phyloP scores from a whole-genome alignment of 2,113 vertebrate genomes.

The Cyrtonyx montezumae region DNA sequence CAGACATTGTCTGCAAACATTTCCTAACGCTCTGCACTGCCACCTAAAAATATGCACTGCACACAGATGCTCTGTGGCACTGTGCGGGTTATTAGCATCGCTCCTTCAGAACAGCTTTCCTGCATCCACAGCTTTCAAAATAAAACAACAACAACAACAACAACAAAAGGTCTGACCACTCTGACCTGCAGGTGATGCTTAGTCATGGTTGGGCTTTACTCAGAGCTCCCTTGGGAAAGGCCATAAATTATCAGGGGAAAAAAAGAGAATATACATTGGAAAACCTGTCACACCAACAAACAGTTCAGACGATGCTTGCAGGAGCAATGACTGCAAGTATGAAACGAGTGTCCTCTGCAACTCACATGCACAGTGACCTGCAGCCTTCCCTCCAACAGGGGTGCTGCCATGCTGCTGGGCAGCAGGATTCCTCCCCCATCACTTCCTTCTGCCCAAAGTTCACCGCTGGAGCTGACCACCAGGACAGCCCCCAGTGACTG shows the following conservation, averaged over 20 bases:
- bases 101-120: background rate
- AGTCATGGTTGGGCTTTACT: slow-evolving; percentile 23
- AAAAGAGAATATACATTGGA: background rate
- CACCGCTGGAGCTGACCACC: slow-evolving; percentile 22
- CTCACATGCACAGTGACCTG: background rate
- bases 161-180: background rate
- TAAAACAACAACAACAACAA: background rate
- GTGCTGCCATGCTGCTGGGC: background rate
- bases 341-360: background rate
- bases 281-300: slow-evolving; percentile 1
- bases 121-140: background rate
- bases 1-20: background rate
- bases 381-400: background rate
- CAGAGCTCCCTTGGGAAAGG: background rate
- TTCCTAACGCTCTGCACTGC: background rate
- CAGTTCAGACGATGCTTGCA: background rate
- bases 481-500: background rate
- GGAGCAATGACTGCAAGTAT: background rate
- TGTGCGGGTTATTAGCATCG: background rate
- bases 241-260: background rate
- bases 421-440: background rate
- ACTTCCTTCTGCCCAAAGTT: slow-evolving; percentile 22
- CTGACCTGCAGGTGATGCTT: slow-evolving; percentile 45
- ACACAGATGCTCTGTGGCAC: background rate
- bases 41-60: background rate